Evolutionary conservation across 1,140 invertebrate species (phyloP).

Genomic region (Lethrus apterus): DNA sequence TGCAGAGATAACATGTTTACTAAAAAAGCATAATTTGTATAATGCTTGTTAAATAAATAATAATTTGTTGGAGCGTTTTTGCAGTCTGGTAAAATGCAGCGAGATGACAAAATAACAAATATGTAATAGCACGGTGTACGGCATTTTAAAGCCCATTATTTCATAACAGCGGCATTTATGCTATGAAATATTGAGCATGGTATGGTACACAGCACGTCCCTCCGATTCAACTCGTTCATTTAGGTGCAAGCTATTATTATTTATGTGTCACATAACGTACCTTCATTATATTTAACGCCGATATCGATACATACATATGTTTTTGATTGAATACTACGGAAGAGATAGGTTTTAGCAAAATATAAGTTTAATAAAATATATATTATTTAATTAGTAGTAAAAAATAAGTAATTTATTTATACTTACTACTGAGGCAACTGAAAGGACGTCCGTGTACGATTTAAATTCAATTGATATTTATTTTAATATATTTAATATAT

Average conservation of each 20-base stretch:
- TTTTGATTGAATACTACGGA: no score
- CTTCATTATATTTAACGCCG: conserved; percentile 6
- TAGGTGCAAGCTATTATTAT: conserved; percentile 20
- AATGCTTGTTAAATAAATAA: conserved; percentile 11
- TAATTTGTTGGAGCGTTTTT: conserved; percentile 5
- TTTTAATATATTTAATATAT: no score
- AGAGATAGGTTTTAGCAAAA: no score
- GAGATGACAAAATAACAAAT: conserved; percentile 28
- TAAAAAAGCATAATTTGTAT: conserved; percentile 13
- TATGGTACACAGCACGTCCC: conserved; percentile 24
- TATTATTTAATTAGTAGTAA: no score
- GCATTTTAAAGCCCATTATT: conserved; percentile 30
- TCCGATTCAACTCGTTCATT: conserved; percentile 16
- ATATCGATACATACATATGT: no score
- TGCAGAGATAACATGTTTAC: no score
- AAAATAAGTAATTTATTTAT: no score
- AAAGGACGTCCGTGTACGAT: no score
- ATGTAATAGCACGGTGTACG: conserved; percentile 27
- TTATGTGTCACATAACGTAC: conserved; percentile 11
- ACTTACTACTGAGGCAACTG: no score
- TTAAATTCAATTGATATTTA: no score
- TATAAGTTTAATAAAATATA: no score
- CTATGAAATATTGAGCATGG: conserved; percentile 30
- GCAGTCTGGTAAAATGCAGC: background rate
- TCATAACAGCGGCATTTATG: conserved; percentile 31